Percentiles rank a stretch among this genome's conserved stretches.
Conservation (phyloP, 2,888 invertebrate genomes). For the Scaeva pyrastri region DNA sequence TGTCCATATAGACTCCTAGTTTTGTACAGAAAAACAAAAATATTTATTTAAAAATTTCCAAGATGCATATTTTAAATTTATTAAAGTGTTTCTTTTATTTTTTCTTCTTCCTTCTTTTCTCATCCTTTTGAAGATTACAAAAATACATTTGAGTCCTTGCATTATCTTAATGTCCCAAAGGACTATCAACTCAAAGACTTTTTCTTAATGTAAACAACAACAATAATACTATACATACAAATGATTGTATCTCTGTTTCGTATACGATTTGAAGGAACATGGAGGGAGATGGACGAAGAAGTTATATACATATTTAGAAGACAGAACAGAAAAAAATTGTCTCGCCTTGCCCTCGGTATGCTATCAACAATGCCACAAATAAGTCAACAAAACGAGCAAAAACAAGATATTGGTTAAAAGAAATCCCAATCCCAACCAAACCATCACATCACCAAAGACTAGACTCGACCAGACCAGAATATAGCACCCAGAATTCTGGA, state of each 20-base stretch:
- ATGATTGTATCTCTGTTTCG: neutral
- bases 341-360: conserved; percentile 31
- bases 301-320: neutral
- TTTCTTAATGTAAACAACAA: neutral
- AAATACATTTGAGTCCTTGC: conserved; percentile 12
- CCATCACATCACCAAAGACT: no score
- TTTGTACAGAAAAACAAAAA: no score
- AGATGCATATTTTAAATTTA: neutral
- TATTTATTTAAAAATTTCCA: neutral
- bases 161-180: conserved; percentile 12
- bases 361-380: conserved; percentile 59
- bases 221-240: neutral
- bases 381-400: conserved; percentile 38
- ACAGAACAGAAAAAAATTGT: conserved; percentile 20
- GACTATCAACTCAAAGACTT: conserved; percentile 4
- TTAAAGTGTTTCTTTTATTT: conserved; percentile 9
- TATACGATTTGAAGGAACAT: no score
- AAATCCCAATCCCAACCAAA: conserved; percentile 38
- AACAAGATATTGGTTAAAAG: conserved; percentile 25
- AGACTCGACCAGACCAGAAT: no score
- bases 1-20: no score
- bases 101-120: neutral
- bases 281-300: neutral
- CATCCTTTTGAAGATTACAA: neutral
- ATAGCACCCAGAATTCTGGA: no score